Conservation (phyloP, 2,797 vertebrate species). For the Tarsius wallacei region DNA sequence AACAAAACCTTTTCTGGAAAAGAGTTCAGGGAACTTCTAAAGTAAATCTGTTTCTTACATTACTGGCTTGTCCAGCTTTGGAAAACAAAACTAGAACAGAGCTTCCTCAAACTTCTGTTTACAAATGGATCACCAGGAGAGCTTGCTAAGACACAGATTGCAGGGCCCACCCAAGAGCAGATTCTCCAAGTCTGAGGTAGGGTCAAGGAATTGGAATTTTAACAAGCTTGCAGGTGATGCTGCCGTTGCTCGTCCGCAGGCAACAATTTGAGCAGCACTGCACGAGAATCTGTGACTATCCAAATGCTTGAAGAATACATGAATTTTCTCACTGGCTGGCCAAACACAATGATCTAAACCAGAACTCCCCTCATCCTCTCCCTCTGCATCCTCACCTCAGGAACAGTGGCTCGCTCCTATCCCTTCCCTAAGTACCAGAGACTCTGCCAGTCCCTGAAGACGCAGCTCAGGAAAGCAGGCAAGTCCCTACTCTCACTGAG, state of each 20-base stretch:
- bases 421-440: neutral
- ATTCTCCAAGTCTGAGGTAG: neutral
- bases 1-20: neutral
- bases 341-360: neutral
- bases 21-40: neutral
- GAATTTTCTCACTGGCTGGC: neutral
- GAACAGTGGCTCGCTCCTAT: neutral
- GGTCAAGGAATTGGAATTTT: neutral
- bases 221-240: neutral
- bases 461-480: neutral
- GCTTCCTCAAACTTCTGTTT: neutral
- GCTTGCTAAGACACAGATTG: neutral
- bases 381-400: neutral
- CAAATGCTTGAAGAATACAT: neutral
- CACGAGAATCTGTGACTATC: neutral
- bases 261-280: no score
- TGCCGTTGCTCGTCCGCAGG: neutral
- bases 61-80: neutral
- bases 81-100: neutral
- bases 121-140: neutral
- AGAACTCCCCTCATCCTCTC: neutral
- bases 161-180: neutral
- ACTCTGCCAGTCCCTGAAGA: neutral
- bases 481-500: neutral
- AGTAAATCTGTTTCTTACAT: neutral